These are phyloP conservation scores for Microcebus tavaratra DNA, from an alignment of 2,113 vertebrate species.

Conservation along the genomic window DNA sequence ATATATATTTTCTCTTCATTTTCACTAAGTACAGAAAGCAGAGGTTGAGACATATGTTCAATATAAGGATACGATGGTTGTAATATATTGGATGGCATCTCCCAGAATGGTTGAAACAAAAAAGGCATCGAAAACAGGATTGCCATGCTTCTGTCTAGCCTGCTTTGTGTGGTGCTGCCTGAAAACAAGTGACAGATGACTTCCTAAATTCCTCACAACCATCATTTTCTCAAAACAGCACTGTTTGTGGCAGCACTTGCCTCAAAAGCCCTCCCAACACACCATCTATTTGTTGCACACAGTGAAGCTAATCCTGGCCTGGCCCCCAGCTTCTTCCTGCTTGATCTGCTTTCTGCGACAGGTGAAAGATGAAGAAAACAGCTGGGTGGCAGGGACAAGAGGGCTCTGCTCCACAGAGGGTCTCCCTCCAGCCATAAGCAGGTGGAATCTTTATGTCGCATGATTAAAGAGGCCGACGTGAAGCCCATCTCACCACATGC, in stretches of 20 bases:
- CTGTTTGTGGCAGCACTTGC: constrained; percentile 53
- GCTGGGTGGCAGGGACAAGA: background rate
- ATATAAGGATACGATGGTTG: background rate
- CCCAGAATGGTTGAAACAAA: background rate
- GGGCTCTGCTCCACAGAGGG: background rate
- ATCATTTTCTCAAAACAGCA: background rate
- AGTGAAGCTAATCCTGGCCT: constrained; percentile 36
- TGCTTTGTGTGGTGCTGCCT: background rate
- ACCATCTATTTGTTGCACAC: constrained; percentile 24
- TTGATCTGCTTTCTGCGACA: constrained; percentile 45
- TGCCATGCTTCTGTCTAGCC: background rate
- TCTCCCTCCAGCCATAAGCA: background rate
- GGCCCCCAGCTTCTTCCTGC: constrained; percentile 28
- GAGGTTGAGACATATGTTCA: background rate
- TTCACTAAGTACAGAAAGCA: background rate
- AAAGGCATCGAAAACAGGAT: background rate
- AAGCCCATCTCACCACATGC: background rate
- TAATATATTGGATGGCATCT: background rate
- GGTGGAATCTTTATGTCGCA: constrained; percentile 7
- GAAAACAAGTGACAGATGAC: constrained; percentile 55
- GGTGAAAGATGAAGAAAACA: constrained; percentile 46
- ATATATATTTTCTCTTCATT: background rate
- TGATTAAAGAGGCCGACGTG: background rate
- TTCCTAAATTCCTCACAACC: constrained; percentile 40
- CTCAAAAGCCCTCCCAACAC: constrained; percentile 40